Percentiles rank a stretch among this genome's conserved stretches.
These are phyloP conservation scores for Cyclopterus lumpus DNA, from an alignment of 2,797 vertebrate species.

Conservation along the genomic window DNA sequence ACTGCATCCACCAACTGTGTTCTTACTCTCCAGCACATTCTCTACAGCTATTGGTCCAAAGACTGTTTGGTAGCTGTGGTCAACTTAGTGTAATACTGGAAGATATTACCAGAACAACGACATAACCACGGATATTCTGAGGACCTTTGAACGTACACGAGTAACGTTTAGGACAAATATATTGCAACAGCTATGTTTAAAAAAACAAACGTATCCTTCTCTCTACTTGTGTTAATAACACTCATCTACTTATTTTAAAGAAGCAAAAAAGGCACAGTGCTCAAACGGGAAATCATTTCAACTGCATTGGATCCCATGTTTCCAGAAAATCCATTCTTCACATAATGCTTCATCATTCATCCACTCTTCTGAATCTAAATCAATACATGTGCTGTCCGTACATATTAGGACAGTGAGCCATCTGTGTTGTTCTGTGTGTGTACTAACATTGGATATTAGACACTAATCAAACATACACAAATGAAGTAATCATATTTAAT, in stretches of 20 bases:
- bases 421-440: conserved; percentile 25
- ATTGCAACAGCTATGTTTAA: neutral
- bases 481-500: neutral
- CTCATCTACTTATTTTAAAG: neutral
- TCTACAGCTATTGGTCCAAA: conserved; percentile 27
- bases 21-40: conserved; percentile 22
- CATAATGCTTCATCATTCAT: conserved; percentile 26
- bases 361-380: conserved; percentile 19
- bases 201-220: neutral
- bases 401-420: conserved; percentile 48
- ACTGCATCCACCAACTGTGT: conserved; percentile 13
- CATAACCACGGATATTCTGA: conserved; percentile 2
- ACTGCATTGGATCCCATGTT: conserved; percentile 80
- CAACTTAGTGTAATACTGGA: conserved; percentile 9
- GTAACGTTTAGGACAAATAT: neutral
- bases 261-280: neutral
- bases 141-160: neutral
- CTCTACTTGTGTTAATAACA: neutral
- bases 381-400: conserved; percentile 20
- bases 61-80: conserved; percentile 23
- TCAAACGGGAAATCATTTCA: conserved; percentile 24
- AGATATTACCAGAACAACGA: conserved; percentile 9
- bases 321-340: conserved; percentile 45
- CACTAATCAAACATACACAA: neutral
- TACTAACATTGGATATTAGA: conserved; percentile 10